Evolutionary conservation across 92 coral and sea anemone species (phyloP).

Genomic region (Diadumene lineata): DNA sequence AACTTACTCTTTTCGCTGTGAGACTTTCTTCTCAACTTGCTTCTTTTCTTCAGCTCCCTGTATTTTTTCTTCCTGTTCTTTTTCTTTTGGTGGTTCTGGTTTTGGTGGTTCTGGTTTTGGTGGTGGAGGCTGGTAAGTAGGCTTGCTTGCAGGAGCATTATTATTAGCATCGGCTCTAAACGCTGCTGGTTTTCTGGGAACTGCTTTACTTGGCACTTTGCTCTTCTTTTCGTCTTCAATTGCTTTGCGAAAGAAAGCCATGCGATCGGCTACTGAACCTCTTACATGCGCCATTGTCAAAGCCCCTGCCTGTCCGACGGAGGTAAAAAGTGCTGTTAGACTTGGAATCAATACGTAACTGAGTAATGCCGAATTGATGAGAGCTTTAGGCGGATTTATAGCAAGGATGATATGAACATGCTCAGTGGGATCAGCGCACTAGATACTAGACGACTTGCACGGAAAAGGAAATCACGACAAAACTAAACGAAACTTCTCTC

Average conservation of each 20-base stretch:
- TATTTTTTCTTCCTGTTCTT: neutral
- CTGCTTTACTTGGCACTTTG: neutral
- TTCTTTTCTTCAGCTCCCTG: conserved; percentile 2
- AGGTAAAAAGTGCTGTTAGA: neutral
- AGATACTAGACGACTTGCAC: neutral
- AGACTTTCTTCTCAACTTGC: conserved; percentile 8
- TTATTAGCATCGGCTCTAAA: conserved; percentile 1
- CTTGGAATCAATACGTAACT: neutral
- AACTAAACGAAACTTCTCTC: neutral
- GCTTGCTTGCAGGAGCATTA: neutral
- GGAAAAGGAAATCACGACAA: neutral
- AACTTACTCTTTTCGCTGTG: conserved; percentile 33
- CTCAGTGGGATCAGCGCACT: neutral
- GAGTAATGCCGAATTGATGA: neutral
- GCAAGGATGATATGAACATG: neutral
- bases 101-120: neutral
- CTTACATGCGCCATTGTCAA: conserved; percentile 20
- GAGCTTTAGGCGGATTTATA: too few relatives aligned
- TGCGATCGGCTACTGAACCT: conserved; percentile 87
- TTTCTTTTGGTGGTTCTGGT: neutral
- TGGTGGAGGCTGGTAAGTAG: neutral
- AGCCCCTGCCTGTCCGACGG: neutral
- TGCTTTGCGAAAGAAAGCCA: conserved; percentile 89
- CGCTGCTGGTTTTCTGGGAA: conserved; percentile 33
- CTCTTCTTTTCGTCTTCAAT: conserved; percentile 77